A percentile compares a stretch with the other conserved stretches of the same genome.
Conservation (phyloP, 2,113 vertebrate genomes). For the Festucalex cinctus region DNA sequence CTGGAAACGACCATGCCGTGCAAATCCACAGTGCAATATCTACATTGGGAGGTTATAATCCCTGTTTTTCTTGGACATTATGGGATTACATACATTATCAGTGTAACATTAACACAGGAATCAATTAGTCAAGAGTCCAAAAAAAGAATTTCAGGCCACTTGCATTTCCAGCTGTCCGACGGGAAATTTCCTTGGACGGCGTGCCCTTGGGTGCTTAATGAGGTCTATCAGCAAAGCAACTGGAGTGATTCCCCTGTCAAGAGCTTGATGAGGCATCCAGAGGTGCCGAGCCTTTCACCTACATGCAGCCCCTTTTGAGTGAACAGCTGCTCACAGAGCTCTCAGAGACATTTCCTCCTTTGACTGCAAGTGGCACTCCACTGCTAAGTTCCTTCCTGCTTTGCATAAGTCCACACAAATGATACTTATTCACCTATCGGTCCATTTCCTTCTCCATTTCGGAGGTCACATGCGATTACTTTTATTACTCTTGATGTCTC, state of each 20-base stretch:
- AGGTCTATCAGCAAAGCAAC: conserved; percentile 42
- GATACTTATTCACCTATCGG: background rate
- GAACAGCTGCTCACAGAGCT: conserved; percentile 36
- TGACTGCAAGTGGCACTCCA: conserved; percentile 30
- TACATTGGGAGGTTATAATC: conserved; percentile 48
- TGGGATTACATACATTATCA: conserved; percentile 37
- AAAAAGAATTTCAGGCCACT: conserved; percentile 12
- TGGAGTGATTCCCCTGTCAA: conserved; percentile 38
- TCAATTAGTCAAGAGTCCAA: conserved; percentile 26
- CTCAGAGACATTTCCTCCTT: conserved; percentile 25
- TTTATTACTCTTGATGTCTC: conserved; percentile 13
- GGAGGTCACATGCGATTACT: background rate
- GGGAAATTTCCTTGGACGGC: conserved; percentile 23
- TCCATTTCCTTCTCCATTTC: background rate
- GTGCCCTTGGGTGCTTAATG: conserved; percentile 59
- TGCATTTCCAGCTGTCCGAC: conserved; percentile 30
- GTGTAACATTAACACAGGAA: conserved; percentile 22
- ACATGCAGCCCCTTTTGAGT: conserved; percentile 14
- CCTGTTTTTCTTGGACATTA: conserved; percentile 48
- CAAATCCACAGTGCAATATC: conserved; percentile 44
- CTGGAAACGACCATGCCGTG: conserved; percentile 43
- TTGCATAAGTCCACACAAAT: background rate
- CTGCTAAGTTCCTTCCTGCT: conserved; percentile 20
- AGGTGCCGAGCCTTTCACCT: conserved; percentile 44
- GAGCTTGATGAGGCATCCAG: conserved; percentile 38